Evolutionary conservation across 2,113 vertebrate genomes (phyloP).

Genomic region (Numenius arquata): DNA sequence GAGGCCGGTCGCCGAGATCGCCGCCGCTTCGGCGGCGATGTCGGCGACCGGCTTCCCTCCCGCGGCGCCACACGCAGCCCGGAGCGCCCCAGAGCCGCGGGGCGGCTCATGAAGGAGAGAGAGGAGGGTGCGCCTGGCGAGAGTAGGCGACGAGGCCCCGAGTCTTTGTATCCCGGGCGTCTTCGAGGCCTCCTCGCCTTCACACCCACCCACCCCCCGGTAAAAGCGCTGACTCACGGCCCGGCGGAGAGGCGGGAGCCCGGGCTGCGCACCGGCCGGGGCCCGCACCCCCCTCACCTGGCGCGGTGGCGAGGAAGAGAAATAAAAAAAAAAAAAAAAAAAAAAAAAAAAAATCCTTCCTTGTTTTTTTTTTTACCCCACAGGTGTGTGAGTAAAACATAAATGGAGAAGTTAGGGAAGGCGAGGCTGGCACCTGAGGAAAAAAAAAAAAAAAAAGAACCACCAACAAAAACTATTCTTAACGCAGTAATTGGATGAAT

Average conservation of each 20-base stretch:
- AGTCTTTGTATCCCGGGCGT: background rate
- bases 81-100: background rate
- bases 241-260: background rate
- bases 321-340: no score
- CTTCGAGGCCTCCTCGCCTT: background rate
- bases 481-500: background rate
- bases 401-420: fast-evolving
- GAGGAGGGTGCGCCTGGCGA: background rate
- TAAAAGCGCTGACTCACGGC: slow-evolving; percentile 12
- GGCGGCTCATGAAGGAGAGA: background rate
- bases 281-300: background rate
- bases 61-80: fast-evolving
- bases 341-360: no score
- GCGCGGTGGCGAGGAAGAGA: no score
- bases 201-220: background rate
- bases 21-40: no score
- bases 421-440: background rate
- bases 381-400: fast-evolving
- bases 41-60: no score
- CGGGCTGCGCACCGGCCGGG: background rate
- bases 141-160: background rate
- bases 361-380: background rate
- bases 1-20: background rate
- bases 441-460: no score
- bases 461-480: background rate